These are phyloP conservation scores for Chiloscyllium plagiosum DNA, from an alignment of 2,113 vertebrate species.

Conservation along the genomic window DNA sequence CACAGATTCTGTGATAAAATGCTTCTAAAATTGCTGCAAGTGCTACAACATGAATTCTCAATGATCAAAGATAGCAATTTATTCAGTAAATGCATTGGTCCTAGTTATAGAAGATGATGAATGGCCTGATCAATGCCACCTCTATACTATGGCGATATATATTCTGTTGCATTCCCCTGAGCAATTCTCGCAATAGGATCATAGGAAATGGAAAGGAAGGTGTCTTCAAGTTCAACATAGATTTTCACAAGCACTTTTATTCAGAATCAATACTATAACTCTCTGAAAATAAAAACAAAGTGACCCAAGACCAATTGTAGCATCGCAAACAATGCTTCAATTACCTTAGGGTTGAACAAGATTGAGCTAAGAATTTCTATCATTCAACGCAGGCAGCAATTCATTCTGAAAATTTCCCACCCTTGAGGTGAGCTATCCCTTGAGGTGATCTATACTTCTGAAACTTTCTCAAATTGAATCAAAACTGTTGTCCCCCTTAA, in stretches of 20 bases:
- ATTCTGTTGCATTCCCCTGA: background rate
- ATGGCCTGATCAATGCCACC: background rate
- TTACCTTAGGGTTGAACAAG: background rate
- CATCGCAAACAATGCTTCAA: background rate
- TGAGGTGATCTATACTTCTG: background rate
- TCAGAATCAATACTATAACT: background rate
- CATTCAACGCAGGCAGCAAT: background rate
- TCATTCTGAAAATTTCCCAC: background rate
- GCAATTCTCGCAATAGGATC: background rate
- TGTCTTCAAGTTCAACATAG: background rate
- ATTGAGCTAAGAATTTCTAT: background rate
- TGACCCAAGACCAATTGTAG: no score
- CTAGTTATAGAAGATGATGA: background rate
- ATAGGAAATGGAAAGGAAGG: background rate
- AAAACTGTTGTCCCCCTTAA: background rate
- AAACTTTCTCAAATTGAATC: background rate
- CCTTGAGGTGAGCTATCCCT: background rate
- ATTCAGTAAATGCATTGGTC: conserved; percentile 3
- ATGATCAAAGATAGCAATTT: conserved; percentile 25
- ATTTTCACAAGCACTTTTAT: background rate
- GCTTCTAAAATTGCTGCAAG: conserved; percentile 11
- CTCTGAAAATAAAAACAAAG: no score
- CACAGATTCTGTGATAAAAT: conserved; percentile 23
- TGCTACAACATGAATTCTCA: conserved; percentile 1
- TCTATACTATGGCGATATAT: background rate